Conservation (phyloP, 1,140 invertebrate genomes). For the Frieseomelitta varia region DNA sequence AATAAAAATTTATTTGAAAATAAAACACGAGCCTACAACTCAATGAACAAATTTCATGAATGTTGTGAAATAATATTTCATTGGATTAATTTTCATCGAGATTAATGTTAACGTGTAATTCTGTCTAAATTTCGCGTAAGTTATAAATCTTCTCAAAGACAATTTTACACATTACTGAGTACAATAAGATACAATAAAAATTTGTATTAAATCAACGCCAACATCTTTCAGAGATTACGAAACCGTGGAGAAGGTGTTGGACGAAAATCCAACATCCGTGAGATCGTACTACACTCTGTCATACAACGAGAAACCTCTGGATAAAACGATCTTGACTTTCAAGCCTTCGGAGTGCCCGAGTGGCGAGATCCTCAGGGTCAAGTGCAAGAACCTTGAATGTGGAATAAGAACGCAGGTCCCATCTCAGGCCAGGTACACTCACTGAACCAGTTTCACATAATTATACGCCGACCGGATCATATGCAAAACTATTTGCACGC, state of each 20-base stretch:
- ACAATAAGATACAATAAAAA: neutral
- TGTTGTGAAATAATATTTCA: neutral
- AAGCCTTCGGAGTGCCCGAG: constrained; percentile 84
- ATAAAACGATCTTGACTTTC: constrained; percentile 86
- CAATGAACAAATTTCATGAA: too few relatives aligned
- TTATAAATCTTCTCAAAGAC: too few relatives aligned
- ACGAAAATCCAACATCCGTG: constrained; percentile 68
- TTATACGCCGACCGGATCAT: constrained; percentile 44
- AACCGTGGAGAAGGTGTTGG: constrained; percentile 81
- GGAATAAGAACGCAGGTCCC: constrained; percentile 87
- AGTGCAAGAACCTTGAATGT: constrained; percentile 88
- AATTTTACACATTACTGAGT: neutral
- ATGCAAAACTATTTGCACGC: constrained; percentile 31
- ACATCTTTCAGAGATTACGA: constrained; percentile 81
- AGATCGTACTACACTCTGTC: constrained; percentile 82
- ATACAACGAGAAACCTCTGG: constrained; percentile 73
- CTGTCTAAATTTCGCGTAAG: too few relatives aligned
- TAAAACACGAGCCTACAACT: too few relatives aligned
- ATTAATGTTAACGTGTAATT: too few relatives aligned
- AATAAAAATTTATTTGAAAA: neutral
- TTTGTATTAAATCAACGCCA: neutral
- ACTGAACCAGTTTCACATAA: constrained; percentile 58
- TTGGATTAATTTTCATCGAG: neutral
- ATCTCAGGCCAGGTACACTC: constrained; percentile 85
- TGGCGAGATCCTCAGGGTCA: constrained; percentile 86